A percentile compares a stretch with the other conserved stretches of the same genome.
Conservation (phyloP, 2,797 vertebrate species). For the Dendrocincla tyrannina region DNA sequence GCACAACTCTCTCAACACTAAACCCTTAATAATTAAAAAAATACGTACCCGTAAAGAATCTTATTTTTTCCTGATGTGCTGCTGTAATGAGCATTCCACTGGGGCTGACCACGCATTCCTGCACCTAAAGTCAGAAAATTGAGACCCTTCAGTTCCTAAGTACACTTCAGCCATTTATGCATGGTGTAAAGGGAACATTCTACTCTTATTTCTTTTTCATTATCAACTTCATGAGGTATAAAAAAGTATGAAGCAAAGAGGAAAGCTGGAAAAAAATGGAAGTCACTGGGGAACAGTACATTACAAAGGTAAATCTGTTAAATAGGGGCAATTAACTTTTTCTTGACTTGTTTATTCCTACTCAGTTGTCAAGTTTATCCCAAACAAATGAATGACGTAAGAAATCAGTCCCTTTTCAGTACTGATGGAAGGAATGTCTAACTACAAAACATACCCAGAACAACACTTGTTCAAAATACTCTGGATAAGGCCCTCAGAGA, state of each 20-base stretch:
- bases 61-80: background rate
- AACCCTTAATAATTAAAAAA: background rate
- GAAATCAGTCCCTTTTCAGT: background rate
- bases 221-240: background rate
- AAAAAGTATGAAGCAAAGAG: background rate
- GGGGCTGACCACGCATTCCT: background rate
- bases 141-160: background rate
- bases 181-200: background rate
- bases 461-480: background rate
- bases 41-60: fast-evolving
- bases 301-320: background rate
- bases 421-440: background rate
- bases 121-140: background rate
- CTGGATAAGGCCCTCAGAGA: background rate
- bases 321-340: background rate
- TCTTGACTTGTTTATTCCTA: background rate
- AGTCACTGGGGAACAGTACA: background rate
- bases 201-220: background rate
- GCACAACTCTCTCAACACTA: background rate
- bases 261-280: background rate
- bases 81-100: background rate
- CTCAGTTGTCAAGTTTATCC: background rate
- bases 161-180: background rate
- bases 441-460: background rate
- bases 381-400: background rate